Percentiles rank a stretch among this genome's conserved stretches.
These are phyloP conservation scores for Lamellibrachia columna DNA, from an alignment of 2,888 invertebrate genomes.

Conservation along the genomic window DNA sequence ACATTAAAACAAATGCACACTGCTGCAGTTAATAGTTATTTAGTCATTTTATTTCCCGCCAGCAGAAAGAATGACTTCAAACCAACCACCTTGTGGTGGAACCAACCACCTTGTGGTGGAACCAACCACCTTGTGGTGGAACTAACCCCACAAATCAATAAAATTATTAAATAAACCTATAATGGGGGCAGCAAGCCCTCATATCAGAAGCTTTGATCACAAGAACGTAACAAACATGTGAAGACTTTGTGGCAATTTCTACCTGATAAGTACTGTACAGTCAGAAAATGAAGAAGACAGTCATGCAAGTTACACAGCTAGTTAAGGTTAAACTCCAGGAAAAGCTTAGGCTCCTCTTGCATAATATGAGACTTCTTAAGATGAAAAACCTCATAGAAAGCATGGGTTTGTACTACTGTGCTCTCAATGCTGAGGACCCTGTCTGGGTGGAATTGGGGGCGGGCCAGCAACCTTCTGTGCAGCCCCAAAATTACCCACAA, in stretches of 20 bases:
- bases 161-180: neutral
- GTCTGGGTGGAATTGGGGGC: neutral
- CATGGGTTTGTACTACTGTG: neutral
- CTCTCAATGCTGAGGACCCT: neutral
- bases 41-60: neutral
- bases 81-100: neutral
- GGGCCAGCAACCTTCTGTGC: neutral
- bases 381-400: neutral
- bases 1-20: neutral
- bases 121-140: neutral
- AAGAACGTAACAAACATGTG: neutral
- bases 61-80: neutral
- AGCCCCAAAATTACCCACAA: neutral
- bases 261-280: neutral
- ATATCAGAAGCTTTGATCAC: neutral
- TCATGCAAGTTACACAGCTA: neutral
- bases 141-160: neutral
- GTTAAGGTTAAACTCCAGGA: neutral
- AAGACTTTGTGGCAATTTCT: neutral
- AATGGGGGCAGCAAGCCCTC: neutral
- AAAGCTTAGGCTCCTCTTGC: neutral
- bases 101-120: neutral
- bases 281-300: neutral
- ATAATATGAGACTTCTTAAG: neutral
- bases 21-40: neutral